Evolutionary conservation across 2,797 vertebrate species (phyloP), one percentile per base, ranked within the genome.

Genomic region (Coregonus sp.): DNA sequence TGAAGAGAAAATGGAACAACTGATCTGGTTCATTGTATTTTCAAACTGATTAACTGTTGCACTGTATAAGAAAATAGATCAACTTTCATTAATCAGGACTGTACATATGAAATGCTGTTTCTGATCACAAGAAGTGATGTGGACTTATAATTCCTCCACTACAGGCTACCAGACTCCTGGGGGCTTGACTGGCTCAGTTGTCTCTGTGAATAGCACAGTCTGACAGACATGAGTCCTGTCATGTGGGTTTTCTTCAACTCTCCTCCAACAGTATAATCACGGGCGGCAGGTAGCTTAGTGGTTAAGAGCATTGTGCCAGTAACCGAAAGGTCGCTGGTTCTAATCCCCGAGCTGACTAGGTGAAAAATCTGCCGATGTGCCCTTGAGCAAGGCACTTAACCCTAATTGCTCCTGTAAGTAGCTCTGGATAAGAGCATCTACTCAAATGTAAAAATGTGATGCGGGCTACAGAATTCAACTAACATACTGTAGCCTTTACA

Each of bases 141-240:
- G 59, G 20, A 63, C 20, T 12, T 59, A 59, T 4, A 59, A 18
- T 2, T 3, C 20, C n/a, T 63, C 7, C 18, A 63, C 7, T n/a
- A 7, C 4, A 33, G 50, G 65, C 3, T 29, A 35, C 4, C 40
- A 16, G 15, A 12, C 15, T 20, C 61, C 61, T 15, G 14, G 16
- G 31, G 31, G 16, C 81, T 73, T 79, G 70, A 84, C 80, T 86
- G 78, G 20, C 74, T 82, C 81, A 76, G 80, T 35, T 68, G 66
- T 68, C 80, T 73, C 74, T 82, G 70, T 14, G 37, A 83, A 73
- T 78, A 83, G 81, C 77, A 82, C 35, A 81, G 75, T 3, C 74
- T 74, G 86, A 86, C 76, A 80, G 86, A 88, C 80, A 35, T 63
- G 75, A 77, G 76, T 80, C 75, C 76, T 3, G 63, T 78, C 86